Evolutionary conservation across 37 sponge, comb jelly and placozoan species (phyloP), one percentile per base, ranked within the genome.

Genomic region (Ephydatia muelleri): DNA sequence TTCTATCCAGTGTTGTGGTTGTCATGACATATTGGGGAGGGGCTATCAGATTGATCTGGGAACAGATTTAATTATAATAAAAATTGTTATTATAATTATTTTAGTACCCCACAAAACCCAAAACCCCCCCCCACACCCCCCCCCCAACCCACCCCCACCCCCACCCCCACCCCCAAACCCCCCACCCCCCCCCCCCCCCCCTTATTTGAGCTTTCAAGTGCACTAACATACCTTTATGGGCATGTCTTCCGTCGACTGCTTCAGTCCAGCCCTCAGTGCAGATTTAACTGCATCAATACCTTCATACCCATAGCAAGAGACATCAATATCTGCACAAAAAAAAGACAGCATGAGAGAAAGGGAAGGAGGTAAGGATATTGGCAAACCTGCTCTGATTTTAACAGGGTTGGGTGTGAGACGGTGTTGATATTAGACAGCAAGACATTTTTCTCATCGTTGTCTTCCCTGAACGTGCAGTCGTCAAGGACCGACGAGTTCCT

Each of bases 11-110:
- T 12, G 97, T 94, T 31, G 90, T 94, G 30, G 95, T 94, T 0
- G 97, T 89, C 73, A 98, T 92, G 34, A 98, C 97, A 75, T 98
- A 98, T 70, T 95, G 88, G 67, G 99, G 99, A 0, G 99, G 99
- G 21, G 99, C 99, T 65, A 98, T 98, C 70, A 98, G 88, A 70
- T 96, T 96, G 72, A 98, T 98, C 93, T 94, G 38, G 27, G 87
- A 26, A 39, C n/a, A 25, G 28, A 77, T 77, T 27, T 25, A 13
- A 26, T 13, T 72, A 72, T 13, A 72, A n/a, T 72, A 28, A 28
- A 13, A 27, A 26, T 26, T 72, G n/a, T 28, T 27, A 13, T 23
- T 27, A 13, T 26, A 28, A 25, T 16, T 79, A 25, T 79, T 27
- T 12, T 32, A 30, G 23, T 12, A n/a, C n/a, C n/a, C n/a, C n/a